Percentiles rank a stretch among this genome's conserved stretches.
phyloP scores from a whole-genome alignment of 2,888 invertebrate genomes.

The Neuroscelio doddi region DNA sequence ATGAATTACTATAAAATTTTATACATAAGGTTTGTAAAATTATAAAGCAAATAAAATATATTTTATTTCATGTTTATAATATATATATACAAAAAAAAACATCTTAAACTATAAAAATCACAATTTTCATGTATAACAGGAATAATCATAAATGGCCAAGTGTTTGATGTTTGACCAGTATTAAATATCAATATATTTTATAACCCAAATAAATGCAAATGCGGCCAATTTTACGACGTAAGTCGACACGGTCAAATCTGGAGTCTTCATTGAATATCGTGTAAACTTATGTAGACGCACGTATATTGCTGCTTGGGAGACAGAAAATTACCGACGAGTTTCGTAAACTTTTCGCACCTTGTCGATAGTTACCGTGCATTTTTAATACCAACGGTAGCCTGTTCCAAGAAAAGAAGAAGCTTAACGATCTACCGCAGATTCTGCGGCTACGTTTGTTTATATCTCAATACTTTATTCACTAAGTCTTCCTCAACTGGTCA shows the following conservation, averaged over 20 bases:
- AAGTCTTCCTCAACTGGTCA: no score
- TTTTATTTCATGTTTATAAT: not conserved
- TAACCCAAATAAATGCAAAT: not conserved
- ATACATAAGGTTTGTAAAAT: no score
- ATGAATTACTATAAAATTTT: no score
- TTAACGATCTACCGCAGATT: no score
- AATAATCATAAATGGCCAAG: not conserved
- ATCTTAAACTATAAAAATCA: not conserved
- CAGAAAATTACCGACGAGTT: not conserved
- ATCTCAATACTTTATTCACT: no score
- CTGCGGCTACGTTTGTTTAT: no score
- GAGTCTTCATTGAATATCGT: not conserved
- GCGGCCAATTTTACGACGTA: not conserved
- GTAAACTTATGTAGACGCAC: slow-evolving; percentile 6
- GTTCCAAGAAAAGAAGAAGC: not conserved
- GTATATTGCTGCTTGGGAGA: not conserved
- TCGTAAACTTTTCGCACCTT: slow-evolving; percentile 7
- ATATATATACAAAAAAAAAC: no score
- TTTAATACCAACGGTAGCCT: not conserved
- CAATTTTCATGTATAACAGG: not conserved
- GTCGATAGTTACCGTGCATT: not conserved
- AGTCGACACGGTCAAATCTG: no score
- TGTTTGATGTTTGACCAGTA: not conserved
- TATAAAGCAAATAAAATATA: no score
- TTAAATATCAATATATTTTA: not conserved